Evolutionary conservation across 2,113 vertebrate genomes (phyloP).

Genomic region (Cygnus buccinator): DNA sequence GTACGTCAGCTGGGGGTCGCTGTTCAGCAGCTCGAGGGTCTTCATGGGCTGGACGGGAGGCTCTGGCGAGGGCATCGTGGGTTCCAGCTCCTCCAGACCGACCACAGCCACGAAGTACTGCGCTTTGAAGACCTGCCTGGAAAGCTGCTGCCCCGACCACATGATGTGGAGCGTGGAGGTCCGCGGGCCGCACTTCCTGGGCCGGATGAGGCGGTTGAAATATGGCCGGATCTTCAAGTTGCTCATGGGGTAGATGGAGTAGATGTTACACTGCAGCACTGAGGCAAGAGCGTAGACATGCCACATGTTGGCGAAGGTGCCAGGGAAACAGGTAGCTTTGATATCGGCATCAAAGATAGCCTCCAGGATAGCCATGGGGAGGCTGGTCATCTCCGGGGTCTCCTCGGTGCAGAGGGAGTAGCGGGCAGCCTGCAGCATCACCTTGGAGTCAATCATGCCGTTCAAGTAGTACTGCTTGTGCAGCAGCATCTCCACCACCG

Average conservation of each 20-base stretch:
- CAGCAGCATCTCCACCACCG: constrained; percentile 93
- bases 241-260: constrained; percentile 95
- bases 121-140: constrained; percentile 84
- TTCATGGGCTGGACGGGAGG: constrained; percentile 69
- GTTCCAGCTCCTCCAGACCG: constrained; percentile 79
- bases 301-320: constrained; percentile 96
- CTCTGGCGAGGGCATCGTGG: constrained; percentile 26
- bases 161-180: constrained; percentile 89
- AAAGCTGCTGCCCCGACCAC: constrained; percentile 91
- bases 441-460: constrained; percentile 96
- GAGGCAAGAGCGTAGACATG: constrained; percentile 92
- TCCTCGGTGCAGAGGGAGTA: constrained; percentile 93
- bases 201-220: constrained; percentile 91
- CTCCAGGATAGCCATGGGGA: constrained; percentile 87
- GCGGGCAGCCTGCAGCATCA: constrained; percentile 95
- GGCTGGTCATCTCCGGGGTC: constrained; percentile 89
- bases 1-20: constrained; percentile 84
- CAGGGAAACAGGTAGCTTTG: constrained; percentile 93
- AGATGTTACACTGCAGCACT: constrained; percentile 89
- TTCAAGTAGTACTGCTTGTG: constrained; percentile 93
- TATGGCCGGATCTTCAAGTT: constrained; percentile 95
- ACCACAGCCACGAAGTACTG: constrained; percentile 91
- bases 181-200: constrained; percentile 77
- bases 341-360: constrained; percentile 95
- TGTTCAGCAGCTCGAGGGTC: constrained; percentile 80